These are phyloP conservation scores for Pogonocichla stellata DNA, from an alignment of 2,113 vertebrate species.

Conservation along the genomic window DNA sequence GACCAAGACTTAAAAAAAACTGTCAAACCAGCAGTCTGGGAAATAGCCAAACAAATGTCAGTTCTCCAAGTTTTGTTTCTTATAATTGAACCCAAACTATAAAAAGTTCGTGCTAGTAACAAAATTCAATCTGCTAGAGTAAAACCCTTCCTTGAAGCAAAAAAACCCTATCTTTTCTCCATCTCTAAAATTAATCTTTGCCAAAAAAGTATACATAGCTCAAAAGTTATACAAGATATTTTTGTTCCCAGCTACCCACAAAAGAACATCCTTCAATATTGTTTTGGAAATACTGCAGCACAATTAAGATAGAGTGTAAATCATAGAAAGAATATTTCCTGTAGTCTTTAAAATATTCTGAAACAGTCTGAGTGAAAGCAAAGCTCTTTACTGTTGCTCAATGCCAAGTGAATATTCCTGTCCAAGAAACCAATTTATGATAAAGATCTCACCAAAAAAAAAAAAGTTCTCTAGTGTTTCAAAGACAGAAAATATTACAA, in stretches of 20 bases:
- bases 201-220: constrained; percentile 39
- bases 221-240: constrained; percentile 64
- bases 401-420: constrained; percentile 49
- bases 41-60: constrained; percentile 4
- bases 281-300: constrained; percentile 63
- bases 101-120: constrained; percentile 15
- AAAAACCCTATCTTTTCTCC: not conserved
- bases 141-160: not conserved
- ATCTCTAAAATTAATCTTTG: constrained; percentile 27
- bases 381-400: constrained; percentile 9
- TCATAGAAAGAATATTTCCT: constrained; percentile 55
- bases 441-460: constrained; percentile 42
- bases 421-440: constrained; percentile 70
- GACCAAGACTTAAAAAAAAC: not conserved
- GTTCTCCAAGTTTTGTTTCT: not conserved
- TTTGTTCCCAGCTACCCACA: constrained; percentile 56
- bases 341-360: constrained; percentile 42
- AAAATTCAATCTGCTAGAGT: constrained; percentile 2
- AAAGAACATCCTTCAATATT: constrained; percentile 61
- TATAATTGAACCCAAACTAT: not conserved
- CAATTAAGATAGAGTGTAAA: constrained; percentile 54
- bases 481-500: constrained; percentile 38
- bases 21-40: not conserved
- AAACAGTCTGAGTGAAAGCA: constrained; percentile 39
- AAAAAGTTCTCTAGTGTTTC: constrained; percentile 8